phyloP scores from a whole-genome alignment of 2,797 vertebrate genomes.

The Argentina silus region DNA sequence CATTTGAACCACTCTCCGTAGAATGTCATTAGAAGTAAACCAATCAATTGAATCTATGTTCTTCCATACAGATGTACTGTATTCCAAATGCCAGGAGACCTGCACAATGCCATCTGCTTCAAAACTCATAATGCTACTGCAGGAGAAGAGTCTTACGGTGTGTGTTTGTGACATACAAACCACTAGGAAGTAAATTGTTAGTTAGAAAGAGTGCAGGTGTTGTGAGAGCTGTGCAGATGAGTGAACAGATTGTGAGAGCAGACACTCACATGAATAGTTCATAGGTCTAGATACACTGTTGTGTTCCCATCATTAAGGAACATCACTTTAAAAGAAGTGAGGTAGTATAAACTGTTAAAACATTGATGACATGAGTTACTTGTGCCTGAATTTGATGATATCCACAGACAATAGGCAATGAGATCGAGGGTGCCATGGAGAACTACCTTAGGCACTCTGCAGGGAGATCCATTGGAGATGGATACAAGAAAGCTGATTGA shows the following conservation, averaged over 20 bases:
- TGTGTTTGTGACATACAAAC: neutral
- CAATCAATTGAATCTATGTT: neutral
- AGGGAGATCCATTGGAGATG: no score
- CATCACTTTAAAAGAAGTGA: neutral
- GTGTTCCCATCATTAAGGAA: constrained; percentile 11
- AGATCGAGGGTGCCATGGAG: no score
- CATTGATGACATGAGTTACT: neutral
- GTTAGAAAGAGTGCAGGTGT: no score
- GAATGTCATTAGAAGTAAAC: neutral
- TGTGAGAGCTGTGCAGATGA: no score
- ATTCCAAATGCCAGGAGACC: no score
- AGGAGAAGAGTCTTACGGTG: neutral
- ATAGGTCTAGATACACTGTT: constrained; percentile 8
- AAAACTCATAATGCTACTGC: neutral
- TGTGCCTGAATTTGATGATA: neutral
- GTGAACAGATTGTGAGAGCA: neutral
- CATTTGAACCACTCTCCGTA: neutral
- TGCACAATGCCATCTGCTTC: no score
- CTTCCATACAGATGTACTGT: neutral
- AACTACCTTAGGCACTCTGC: no score
- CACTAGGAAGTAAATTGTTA: no score
- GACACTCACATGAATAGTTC: constrained; percentile 16
- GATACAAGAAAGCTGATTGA: no score
- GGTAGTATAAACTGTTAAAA: constrained; percentile 2
- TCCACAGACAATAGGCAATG: neutral